Evolutionary conservation across 2,113 vertebrate genomes (phyloP).

Genomic region (Sardina pilchardus): DNA sequence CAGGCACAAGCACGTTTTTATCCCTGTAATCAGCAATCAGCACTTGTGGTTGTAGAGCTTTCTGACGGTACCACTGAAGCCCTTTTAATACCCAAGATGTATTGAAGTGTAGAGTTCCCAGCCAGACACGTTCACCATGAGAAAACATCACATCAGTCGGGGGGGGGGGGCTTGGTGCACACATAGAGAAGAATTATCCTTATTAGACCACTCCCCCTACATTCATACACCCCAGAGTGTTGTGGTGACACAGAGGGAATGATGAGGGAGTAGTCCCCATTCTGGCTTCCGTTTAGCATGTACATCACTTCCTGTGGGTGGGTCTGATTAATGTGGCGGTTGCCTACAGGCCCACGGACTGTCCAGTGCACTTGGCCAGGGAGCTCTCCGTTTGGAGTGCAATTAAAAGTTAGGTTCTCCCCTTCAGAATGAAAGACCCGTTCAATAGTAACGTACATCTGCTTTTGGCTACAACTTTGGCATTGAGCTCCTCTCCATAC

Average conservation of each 20-base stretch:
- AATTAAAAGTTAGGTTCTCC: neutral
- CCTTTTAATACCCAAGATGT: neutral
- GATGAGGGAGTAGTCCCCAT: neutral
- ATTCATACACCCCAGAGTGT: neutral
- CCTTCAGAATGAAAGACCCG: neutral
- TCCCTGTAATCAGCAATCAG: neutral
- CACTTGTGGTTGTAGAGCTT: neutral
- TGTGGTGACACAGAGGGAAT: neutral
- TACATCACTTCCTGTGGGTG: neutral
- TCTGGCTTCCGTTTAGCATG: neutral
- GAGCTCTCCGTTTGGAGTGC: neutral
- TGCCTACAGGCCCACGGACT: neutral
- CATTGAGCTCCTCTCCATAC: neutral
- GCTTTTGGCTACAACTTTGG: neutral
- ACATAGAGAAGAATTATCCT: neutral
- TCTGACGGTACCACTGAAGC: neutral
- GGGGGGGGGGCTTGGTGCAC: neutral
- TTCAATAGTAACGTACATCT: neutral
- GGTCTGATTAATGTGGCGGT: neutral
- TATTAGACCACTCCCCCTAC: neutral
- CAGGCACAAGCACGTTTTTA: neutral
- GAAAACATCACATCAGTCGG: neutral
- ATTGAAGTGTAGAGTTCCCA: neutral
- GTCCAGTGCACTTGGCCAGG: neutral
- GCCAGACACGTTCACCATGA: neutral